Conservation (phyloP, 2,888 invertebrate genomes). For the Stictocephala bisonia region DNA sequence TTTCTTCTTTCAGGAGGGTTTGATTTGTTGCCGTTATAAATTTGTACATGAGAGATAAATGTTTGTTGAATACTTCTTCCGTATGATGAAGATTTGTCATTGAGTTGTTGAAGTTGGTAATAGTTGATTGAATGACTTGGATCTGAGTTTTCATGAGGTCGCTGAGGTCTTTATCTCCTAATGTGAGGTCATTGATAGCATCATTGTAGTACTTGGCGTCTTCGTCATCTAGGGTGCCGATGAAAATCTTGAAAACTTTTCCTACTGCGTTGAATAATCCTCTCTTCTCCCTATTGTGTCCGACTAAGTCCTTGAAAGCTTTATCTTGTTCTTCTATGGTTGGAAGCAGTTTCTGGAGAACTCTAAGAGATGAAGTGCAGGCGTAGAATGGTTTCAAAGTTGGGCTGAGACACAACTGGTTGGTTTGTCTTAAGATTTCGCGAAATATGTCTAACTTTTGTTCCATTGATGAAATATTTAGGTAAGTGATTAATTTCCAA, state of each 20-base stretch:
- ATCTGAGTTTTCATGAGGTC: not conserved
- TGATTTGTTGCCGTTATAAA: not conserved
- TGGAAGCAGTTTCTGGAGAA: too few relatives aligned
- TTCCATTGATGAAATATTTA: too few relatives aligned
- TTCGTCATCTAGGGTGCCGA: not conserved
- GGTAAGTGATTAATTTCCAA: too few relatives aligned
- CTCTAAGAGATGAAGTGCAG: too few relatives aligned
- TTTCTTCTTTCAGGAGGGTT: not conserved
- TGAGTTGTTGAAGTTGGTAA: conserved; percentile 1
- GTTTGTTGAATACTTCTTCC: not conserved
- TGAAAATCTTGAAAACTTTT: too few relatives aligned
- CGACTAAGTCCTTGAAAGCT: too few relatives aligned
- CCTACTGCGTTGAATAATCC: too few relatives aligned
- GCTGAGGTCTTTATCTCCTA: not conserved
- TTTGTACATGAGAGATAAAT: not conserved
- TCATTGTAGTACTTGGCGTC: not conserved
- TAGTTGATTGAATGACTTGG: conserved; percentile 1
- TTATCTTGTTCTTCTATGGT: too few relatives aligned
- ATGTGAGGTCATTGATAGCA: not conserved
- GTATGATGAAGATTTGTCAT: not conserved
- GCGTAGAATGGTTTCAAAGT: not conserved
- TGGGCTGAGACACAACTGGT: too few relatives aligned
- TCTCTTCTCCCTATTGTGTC: too few relatives aligned
- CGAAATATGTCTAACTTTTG: too few relatives aligned
- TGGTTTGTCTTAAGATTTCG: too few relatives aligned